phyloP scores from a whole-genome alignment of 2,888 invertebrate species.

The Eupeodes latifasciatus region DNA sequence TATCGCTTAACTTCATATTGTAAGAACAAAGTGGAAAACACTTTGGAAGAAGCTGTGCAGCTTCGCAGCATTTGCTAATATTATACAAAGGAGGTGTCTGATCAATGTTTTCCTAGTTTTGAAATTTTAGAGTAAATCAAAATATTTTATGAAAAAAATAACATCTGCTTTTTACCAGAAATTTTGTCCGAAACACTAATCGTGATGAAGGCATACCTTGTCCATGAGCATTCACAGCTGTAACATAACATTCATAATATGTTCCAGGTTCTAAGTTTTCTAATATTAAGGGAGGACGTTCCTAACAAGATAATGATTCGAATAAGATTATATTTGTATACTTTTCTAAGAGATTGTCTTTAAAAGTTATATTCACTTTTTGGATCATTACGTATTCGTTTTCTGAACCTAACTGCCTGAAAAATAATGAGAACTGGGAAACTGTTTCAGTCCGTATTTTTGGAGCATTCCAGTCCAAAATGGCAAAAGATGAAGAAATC shows the following conservation, averaged over 20 bases:
- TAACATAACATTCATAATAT: constrained; percentile 92
- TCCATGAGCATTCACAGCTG: constrained; percentile 92
- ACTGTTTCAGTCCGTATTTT: constrained; percentile 90
- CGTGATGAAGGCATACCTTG: constrained; percentile 90
- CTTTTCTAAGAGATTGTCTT: not conserved
- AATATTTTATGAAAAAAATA: not conserved
- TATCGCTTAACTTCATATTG: constrained; percentile 92
- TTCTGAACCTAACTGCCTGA: constrained; percentile 85
- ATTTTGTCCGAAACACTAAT: constrained; percentile 90
- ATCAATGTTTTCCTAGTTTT: constrained; percentile 77
- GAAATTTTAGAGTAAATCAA: not conserved
- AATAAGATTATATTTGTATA: not conserved
- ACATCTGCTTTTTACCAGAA: constrained; percentile 77
- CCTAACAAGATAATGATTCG: constrained; percentile 58
- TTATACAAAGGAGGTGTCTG: constrained; percentile 88
- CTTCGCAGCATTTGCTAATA: constrained; percentile 91
- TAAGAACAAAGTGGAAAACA: constrained; percentile 93
- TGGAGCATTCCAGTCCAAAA: constrained; percentile 91
- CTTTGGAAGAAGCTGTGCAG: constrained; percentile 86
- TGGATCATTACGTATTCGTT: constrained; percentile 86
- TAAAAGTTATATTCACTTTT: constrained; percentile 81
- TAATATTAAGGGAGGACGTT: constrained; percentile 89
- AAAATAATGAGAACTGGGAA: constrained; percentile 87
- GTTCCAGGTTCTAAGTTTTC: constrained; percentile 90
- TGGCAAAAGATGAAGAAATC: constrained; percentile 90